Evolutionary conservation across 2,888 invertebrate species (phyloP).

Genomic region (Drosophila infuscata): DNA sequence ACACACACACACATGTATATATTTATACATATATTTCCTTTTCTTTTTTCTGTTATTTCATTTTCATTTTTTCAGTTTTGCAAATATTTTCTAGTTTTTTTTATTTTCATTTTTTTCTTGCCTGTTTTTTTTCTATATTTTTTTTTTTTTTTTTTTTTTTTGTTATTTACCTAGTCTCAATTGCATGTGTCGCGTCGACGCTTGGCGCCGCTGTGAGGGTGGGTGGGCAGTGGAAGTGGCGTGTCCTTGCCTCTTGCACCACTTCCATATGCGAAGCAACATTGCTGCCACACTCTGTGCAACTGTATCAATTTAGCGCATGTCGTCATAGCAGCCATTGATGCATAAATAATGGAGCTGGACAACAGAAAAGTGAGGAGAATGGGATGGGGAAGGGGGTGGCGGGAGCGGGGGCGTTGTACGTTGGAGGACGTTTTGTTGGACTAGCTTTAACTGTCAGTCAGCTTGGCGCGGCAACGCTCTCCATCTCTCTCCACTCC

Average conservation of each 20-base stretch:
- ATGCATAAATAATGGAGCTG: slow-evolving; percentile 81
- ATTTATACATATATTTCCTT: slow-evolving; percentile 11
- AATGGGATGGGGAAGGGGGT: background rate
- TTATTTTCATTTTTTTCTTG: slow-evolving; percentile 17
- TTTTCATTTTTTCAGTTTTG: slow-evolving; percentile 53
- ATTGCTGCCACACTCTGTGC: slow-evolving; percentile 34
- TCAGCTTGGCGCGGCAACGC: slow-evolving; percentile 55
- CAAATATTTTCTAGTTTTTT: slow-evolving; percentile 42
- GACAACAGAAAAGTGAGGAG: slow-evolving; percentile 15
- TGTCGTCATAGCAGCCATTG: slow-evolving; percentile 81
- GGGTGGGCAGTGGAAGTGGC: slow-evolving; percentile 12
- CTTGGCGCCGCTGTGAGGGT: slow-evolving; percentile 66
- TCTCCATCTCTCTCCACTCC: background rate
- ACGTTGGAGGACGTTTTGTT: slow-evolving; percentile 42
- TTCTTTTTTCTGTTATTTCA: slow-evolving; percentile 28
- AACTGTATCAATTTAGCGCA: slow-evolving; percentile 80
- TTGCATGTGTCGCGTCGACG: slow-evolving; percentile 69
- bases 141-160: slow-evolving; percentile 27
- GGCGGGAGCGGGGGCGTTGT: background rate
- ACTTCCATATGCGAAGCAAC: slow-evolving; percentile 17
- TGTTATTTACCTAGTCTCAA: slow-evolving; percentile 62
- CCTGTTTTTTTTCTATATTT: background rate
- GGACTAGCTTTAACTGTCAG: slow-evolving; percentile 80
- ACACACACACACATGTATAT: background rate
- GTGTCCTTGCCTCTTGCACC: slow-evolving; percentile 45